A percentile compares a stretch with the other conserved stretches of the same genome.
phyloP scores from a whole-genome alignment of 2,888 invertebrate genomes.

The Tiliacea citrago region DNA sequence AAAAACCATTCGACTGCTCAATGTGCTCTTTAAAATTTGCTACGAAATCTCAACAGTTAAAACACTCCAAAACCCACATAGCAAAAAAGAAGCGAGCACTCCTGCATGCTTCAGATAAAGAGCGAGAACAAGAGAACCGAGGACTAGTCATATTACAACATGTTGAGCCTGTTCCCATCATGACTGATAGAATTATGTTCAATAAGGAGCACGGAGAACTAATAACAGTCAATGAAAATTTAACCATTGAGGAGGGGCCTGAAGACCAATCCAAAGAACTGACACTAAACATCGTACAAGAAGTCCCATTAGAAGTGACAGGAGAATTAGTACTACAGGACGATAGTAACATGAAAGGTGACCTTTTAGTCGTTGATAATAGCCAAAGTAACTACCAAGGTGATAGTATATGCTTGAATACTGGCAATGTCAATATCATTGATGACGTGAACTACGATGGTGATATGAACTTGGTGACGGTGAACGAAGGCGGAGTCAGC shows the following conservation, averaged over 20 bases:
- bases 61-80: constrained; percentile 79
- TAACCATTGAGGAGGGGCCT: not conserved
- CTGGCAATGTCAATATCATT: constrained; percentile 65
- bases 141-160: constrained; percentile 63
- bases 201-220: constrained; percentile 45
- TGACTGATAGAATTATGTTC: constrained; percentile 39
- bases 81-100: constrained; percentile 70
- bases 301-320: constrained; percentile 76
- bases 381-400: constrained; percentile 63
- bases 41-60: constrained; percentile 80
- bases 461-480: constrained; percentile 78
- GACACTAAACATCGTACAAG: constrained; percentile 59
- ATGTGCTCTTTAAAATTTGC: constrained; percentile 77
- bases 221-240: constrained; percentile 47
- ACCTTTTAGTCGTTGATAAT: constrained; percentile 76
- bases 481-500: constrained; percentile 77
- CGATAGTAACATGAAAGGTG: constrained; percentile 73
- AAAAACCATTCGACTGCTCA: constrained; percentile 84
- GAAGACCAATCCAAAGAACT: constrained; percentile 37
- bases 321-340: constrained; percentile 78
- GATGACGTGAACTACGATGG: constrained; percentile 66
- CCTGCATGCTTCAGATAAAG: constrained; percentile 20
- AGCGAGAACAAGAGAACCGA: constrained; percentile 52
- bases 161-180: constrained; percentile 20
- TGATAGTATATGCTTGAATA: constrained; percentile 65